Percentiles rank a stretch among this genome's conserved stretches.
These are phyloP conservation scores for Matsumyia berberina DNA, from an alignment of 2,888 invertebrate species.

Conservation along the genomic window DNA sequence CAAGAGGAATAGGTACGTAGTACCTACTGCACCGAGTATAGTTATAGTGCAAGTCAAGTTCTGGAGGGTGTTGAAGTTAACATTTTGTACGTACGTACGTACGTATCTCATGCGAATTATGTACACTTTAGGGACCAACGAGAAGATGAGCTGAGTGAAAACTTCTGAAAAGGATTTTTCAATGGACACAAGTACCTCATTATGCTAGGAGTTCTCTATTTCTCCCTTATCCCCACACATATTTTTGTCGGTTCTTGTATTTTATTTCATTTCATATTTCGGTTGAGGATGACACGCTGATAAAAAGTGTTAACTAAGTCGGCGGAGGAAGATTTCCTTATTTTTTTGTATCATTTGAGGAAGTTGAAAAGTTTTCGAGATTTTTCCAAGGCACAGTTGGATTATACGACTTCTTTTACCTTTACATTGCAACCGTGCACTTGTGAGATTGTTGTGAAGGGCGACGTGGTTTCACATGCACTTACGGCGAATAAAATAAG, in stretches of 20 bases:
- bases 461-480: not conserved
- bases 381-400: conserved; percentile 8
- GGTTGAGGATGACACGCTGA: conserved; percentile 43
- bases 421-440: conserved; percentile 19
- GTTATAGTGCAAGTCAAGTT: conserved; percentile 54
- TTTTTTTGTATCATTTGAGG: conserved; percentile 14
- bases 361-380: conserved; percentile 46
- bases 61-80: conserved; percentile 71
- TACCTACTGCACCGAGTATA: conserved; percentile 43
- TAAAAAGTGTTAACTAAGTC: conserved; percentile 56
- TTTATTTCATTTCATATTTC: conserved; percentile 58
- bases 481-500: not conserved
- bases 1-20: conserved; percentile 46
- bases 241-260: not conserved
- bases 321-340: conserved; percentile 15
- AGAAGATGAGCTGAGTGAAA: conserved; percentile 65
- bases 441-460: not conserved
- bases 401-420: conserved; percentile 6
- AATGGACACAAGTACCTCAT: conserved; percentile 77
- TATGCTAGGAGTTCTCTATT: conserved; percentile 57
- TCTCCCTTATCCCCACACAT: not conserved
- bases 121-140: conserved; percentile 46
- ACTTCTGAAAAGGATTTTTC: conserved; percentile 68
- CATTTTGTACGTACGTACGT: conserved; percentile 54
- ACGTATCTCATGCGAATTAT: conserved; percentile 67